Evolutionary conservation across 2,888 invertebrate genomes (phyloP), one percentile per base, ranked within the genome.

Genomic region (Petrolisthes manimaculis): DNA sequence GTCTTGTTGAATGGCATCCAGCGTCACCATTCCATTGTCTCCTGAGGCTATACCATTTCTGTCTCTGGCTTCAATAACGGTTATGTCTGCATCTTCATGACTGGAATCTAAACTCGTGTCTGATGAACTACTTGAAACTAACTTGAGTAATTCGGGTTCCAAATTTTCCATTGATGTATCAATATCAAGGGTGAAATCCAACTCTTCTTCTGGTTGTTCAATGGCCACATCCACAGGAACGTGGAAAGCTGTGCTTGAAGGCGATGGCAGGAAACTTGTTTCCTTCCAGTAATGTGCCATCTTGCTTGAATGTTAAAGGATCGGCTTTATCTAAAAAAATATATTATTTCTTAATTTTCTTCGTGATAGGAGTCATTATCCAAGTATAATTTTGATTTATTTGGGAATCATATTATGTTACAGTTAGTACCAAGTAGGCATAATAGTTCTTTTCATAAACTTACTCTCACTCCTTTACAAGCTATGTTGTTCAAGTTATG

Each of bases 211-310:
- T 9, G 84, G 78, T 37, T 75, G 24, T n/a, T 85, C 84, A 51
- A 85, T 51, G 18, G 77, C 84, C 14, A 85, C 51, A 53, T 85
- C 79, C 12, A 85, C 54, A 9, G 84, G 79, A 12, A 79, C 79
- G 24, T 69, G 51, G 79, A 51, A 53, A 67, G 51, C 67, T 21
- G 53, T 12, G 54, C 67, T 56, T 12, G 84, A 69, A 51, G 78
- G 54, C 0, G 78, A 67, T n/a, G 84, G 4, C 53, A 85, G 37
- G 55, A 85, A 85, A 14, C 84, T 69, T 1, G 84, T 85, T 55
- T 85, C 84, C 37, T 77, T 51, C 84, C 84, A 85, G 24, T 79
- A 54, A 8, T 53, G 5, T 9, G 84, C 78, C 84, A 85, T 85
- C 18, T 67, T 82, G 4, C 18, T 67, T 82, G 4, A 12, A 61